Base-by-base conservation (phyloP, 2,797 vertebrate genomes). In the Megalops cyprinoides region DNA sequence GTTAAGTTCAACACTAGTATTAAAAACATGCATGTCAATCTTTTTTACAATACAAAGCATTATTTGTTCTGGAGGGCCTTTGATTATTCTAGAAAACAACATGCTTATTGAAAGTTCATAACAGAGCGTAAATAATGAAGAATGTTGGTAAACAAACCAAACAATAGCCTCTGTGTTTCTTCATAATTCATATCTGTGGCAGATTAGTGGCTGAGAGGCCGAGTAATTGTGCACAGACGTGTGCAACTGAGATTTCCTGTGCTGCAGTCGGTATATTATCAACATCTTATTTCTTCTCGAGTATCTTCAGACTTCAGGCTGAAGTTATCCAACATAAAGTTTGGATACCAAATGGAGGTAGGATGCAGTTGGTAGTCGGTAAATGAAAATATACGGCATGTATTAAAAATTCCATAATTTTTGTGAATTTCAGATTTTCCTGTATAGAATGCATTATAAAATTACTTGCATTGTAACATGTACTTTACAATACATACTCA, bases 91-190 rank as follows among this genome's bases (percentile, higher is more conserved):
- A 51, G 46, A 74, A 74, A 74, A 74, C 69, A 46, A 55, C 51
- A 46, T 55, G 53, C 67, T 71, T 44, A 23, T n/a, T 71, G 67
- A 71, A 80, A 80, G 51, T 74, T 74, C 69, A 80, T 62, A 71
- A 74, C 42, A 4, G 56, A 74, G 79, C 79, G 39, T 80, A 23
- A 15, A 74, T 74, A 44, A 48, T 73, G 71, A 60, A 73, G 53
- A 80, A 75, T 75, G 74, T 53, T 75, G 46, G 49, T 75, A 53
- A 75, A 28, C 44, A 51, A 28, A 49, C 46, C 46, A 6, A 37
- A 80, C 53, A 74, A 80, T 80, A 55, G 15, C 44, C 39, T 20
- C 69, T 58, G 23, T 80, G 79, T 80, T 31, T 48, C 53, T 34
- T 7, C 25, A 18, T 53, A 31, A 20, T 53, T 75, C 48, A 75